Evolutionary conservation across 2,113 vertebrate species (phyloP).

Genomic region (Hemiscyllium ocellatum): DNA sequence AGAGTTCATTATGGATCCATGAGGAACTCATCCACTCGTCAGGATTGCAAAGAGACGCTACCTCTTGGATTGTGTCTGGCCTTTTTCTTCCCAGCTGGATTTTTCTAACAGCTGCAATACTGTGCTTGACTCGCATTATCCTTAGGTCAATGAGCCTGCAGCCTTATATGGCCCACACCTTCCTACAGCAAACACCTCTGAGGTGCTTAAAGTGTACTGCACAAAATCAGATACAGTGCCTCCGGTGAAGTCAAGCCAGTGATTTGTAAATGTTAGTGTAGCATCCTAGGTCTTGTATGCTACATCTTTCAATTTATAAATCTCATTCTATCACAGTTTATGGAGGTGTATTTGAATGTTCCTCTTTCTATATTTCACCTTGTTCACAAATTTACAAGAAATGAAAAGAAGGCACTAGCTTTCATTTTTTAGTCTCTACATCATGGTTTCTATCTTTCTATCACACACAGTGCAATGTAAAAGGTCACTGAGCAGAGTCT

Average conservation of each 20-base stretch:
- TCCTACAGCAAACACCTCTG: not conserved
- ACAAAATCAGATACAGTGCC: no score
- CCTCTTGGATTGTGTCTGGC: not conserved
- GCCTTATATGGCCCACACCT: not conserved
- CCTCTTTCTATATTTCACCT: not conserved
- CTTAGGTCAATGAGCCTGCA: not conserved
- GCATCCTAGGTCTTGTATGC: no score
- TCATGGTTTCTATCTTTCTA: not conserved
- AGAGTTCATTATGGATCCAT: not conserved
- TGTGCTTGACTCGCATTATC: not conserved
- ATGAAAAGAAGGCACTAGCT: not conserved
- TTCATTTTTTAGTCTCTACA: not conserved
- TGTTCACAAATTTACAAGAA: not conserved
- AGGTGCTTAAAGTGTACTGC: no score
- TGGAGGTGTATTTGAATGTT: not conserved
- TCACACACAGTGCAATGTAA: not conserved
- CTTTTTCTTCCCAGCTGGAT: not conserved
- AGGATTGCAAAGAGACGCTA: not conserved
- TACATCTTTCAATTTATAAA: not conserved
- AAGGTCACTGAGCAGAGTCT: not conserved
- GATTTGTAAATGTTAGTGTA: no score
- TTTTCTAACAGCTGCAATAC: not conserved
- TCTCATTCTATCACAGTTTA: not conserved
- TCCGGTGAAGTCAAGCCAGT: no score
- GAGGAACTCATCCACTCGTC: not conserved